Conservation (phyloP, 1,140 invertebrate species). For the Drosophila fuyamai region DNA sequence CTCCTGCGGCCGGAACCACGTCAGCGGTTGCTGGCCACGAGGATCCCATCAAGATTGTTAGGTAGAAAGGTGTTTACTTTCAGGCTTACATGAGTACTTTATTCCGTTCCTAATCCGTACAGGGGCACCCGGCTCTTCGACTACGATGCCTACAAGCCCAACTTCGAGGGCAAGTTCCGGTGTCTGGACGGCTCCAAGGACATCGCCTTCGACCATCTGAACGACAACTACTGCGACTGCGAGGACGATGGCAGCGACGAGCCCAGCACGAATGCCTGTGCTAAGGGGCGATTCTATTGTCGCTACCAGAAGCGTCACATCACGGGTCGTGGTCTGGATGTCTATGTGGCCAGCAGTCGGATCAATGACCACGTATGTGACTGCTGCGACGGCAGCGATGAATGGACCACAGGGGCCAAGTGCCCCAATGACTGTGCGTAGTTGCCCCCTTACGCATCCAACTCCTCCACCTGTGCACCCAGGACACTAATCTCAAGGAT, state of each 20-base stretch:
- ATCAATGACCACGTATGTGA: conserved; percentile 98
- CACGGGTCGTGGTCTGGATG: conserved; percentile 75
- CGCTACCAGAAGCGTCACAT: conserved; percentile 85
- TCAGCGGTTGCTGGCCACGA: conserved; percentile 27
- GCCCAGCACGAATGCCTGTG: conserved; percentile 95
- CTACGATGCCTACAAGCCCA: conserved; percentile 80
- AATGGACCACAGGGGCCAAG: conserved; percentile 83
- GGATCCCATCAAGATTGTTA: conserved; percentile 74
- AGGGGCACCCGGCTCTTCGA: conserved; percentile 83
- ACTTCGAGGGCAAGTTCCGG: conserved; percentile 73
- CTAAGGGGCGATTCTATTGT: conserved; percentile 91
- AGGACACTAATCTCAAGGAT: conserved; percentile 52
- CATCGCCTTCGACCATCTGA: conserved; percentile 88
- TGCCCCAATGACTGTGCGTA: conserved; percentile 76
- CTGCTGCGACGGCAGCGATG: conserved; percentile 94
- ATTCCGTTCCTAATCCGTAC: neutral
- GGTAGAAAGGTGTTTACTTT: conserved; percentile 29
- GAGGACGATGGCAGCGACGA: conserved; percentile 93
- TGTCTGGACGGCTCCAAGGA: conserved; percentile 76
- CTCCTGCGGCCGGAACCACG: neutral
- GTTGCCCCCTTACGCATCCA: conserved; percentile 19
- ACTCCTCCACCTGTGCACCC: conserved; percentile 35
- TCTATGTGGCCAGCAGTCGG: conserved; percentile 86
- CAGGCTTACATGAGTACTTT: neutral
- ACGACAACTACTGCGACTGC: conserved; percentile 98